phyloP scores from a whole-genome alignment of 2,113 vertebrate species.

The Neoarius graeffei region DNA sequence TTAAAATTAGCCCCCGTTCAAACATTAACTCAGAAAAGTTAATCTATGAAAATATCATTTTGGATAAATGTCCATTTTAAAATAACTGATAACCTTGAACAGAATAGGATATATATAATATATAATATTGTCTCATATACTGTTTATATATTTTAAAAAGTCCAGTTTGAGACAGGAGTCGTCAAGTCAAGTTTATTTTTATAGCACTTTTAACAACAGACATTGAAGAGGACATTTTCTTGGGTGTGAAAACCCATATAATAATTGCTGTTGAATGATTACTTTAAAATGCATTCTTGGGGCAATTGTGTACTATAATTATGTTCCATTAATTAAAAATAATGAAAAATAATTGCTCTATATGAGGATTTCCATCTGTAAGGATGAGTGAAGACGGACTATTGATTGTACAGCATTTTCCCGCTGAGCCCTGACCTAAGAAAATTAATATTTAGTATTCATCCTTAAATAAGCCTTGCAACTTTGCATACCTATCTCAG shows the following conservation, averaged over 20 bases:
- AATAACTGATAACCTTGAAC: neutral
- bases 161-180: neutral
- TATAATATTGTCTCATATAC: neutral
- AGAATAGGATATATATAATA: neutral
- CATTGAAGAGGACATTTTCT: neutral
- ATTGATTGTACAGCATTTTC: slow-evolving; percentile 5
- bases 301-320: too few relatives aligned
- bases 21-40: neutral
- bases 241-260: neutral
- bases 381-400: neutral
- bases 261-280: neutral
- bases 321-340: too few relatives aligned
- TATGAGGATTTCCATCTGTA: neutral
- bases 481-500: too few relatives aligned
- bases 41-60: neutral
- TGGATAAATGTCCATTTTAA: neutral
- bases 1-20: too few relatives aligned
- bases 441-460: slow-evolving; percentile 17
- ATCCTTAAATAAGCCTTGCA: neutral
- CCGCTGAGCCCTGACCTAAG: neutral
- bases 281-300: neutral
- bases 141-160: neutral
- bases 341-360: neutral
- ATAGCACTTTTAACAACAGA: neutral
- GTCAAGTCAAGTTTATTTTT: too few relatives aligned